phyloP scores from a whole-genome alignment of 2,113 vertebrate genomes.

The Misgurnus anguillicaudatus region DNA sequence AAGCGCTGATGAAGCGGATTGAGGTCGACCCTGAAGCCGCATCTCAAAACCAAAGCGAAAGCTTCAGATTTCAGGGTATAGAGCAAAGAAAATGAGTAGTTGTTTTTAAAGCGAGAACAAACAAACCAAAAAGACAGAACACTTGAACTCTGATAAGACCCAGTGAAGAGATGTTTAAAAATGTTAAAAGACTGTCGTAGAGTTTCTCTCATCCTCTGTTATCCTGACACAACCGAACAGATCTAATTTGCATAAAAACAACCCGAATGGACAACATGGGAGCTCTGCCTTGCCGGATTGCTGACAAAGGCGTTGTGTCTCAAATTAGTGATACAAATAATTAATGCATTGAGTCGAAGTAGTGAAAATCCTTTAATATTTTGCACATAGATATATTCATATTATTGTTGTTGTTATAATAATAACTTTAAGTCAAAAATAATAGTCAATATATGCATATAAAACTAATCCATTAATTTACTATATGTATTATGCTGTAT shows the following conservation, averaged over 20 bases:
- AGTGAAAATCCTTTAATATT: slow-evolving; percentile 74
- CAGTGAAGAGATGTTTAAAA: not conserved
- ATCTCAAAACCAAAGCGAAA: slow-evolving; percentile 23
- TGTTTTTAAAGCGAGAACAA: not conserved
- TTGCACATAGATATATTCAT: slow-evolving; percentile 72
- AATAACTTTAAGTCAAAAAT: slow-evolving; percentile 76
- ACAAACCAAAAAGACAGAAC: not conserved
- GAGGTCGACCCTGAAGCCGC: slow-evolving; percentile 10
- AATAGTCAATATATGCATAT: slow-evolving; percentile 77
- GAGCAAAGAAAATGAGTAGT: not conserved
- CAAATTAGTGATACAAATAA: slow-evolving; percentile 28
- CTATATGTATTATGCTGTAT: slow-evolving; percentile 71
- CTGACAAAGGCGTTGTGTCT: not conserved
- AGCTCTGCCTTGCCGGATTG: not conserved
- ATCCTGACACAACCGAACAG: not conserved
- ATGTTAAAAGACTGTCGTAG: not conserved
- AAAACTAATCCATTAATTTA: slow-evolving; percentile 81
- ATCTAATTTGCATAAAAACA: slow-evolving; percentile 9
- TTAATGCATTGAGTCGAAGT: not conserved
- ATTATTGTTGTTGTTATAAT: slow-evolving; percentile 77
- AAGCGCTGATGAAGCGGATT: slow-evolving; percentile 45
- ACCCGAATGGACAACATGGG: not conserved
- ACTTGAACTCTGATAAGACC: not conserved
- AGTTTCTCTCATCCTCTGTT: not conserved
- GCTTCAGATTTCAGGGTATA: not conserved